Evolutionary conservation across 2,888 invertebrate species (phyloP).

Genomic region (Cetonia aurata): DNA sequence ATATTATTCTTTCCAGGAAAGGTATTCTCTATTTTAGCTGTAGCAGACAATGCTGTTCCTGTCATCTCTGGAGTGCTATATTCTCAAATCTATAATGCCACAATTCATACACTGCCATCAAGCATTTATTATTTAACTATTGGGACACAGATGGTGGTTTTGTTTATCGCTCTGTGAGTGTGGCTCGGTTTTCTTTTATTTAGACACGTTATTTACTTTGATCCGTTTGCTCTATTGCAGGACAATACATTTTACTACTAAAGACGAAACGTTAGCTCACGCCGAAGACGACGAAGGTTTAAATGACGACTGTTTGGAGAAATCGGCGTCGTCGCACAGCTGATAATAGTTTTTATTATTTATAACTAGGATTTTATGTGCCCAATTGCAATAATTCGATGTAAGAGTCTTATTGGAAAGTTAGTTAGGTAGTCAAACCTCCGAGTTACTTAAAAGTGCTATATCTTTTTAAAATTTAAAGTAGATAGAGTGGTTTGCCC

Average conservation of each 20-base stretch:
- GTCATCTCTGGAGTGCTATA: conserved; percentile 81
- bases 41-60: conserved; percentile 85
- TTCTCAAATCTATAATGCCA: conserved; percentile 79
- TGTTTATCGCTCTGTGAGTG: conserved; percentile 78
- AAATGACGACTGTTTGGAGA: conserved; percentile 43
- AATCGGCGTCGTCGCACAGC: neutral
- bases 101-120: conserved; percentile 71
- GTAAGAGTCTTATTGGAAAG: too few relatives aligned
- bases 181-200: conserved; percentile 2
- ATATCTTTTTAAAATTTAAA: too few relatives aligned
- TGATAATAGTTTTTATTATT: too few relatives aligned
- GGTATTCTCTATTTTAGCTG: conserved; percentile 81
- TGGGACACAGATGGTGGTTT: conserved; percentile 76
- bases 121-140: conserved; percentile 82
- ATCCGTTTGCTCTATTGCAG: conserved; percentile 46
- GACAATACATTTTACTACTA: conserved; percentile 52
- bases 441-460: too few relatives aligned
- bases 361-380: too few relatives aligned
- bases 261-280: conserved; percentile 49
- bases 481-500: too few relatives aligned
- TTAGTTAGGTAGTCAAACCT: too few relatives aligned
- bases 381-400: too few relatives aligned
- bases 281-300: conserved; percentile 50
- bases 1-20: too few relatives aligned
- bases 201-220: conserved; percentile 1